Conservation (phyloP, 2,113 vertebrate species). For the Turnix velox region DNA sequence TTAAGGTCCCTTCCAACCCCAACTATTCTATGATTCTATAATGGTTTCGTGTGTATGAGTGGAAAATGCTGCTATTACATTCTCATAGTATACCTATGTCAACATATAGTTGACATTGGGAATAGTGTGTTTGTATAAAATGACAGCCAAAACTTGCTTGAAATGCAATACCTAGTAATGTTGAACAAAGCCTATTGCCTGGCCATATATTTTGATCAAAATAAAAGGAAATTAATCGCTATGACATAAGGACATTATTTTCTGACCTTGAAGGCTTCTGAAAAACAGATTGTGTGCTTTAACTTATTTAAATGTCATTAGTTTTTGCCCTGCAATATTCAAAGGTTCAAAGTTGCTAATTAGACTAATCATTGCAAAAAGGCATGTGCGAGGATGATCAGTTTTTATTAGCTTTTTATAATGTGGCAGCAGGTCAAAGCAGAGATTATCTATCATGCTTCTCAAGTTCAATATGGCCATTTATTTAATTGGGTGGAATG, state of each 20-base stretch:
- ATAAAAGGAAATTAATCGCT: not conserved
- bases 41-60: not conserved
- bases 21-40: not conserved
- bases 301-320: slow-evolving; percentile 18
- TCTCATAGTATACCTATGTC: not conserved
- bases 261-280: not conserved
- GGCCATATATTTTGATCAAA: not conserved
- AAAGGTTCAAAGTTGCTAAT: slow-evolving; percentile 26
- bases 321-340: slow-evolving; percentile 3
- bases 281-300: not conserved
- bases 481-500: not conserved
- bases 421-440: slow-evolving; percentile 22
- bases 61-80: not conserved
- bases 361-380: slow-evolving; percentile 3
- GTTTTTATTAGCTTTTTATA: slow-evolving; percentile 36
- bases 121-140: not conserved
- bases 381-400: not conserved
- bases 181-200: not conserved
- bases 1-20: no score
- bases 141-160: not conserved
- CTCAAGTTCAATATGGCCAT: not conserved
- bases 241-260: not conserved
- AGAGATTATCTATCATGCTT: not conserved
- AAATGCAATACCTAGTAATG: not conserved
- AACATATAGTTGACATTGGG: rapidly evolving